These are phyloP conservation scores for Parauchenoglanis punctatus DNA, from an alignment of 2,797 vertebrate genomes.

Conservation along the genomic window DNA sequence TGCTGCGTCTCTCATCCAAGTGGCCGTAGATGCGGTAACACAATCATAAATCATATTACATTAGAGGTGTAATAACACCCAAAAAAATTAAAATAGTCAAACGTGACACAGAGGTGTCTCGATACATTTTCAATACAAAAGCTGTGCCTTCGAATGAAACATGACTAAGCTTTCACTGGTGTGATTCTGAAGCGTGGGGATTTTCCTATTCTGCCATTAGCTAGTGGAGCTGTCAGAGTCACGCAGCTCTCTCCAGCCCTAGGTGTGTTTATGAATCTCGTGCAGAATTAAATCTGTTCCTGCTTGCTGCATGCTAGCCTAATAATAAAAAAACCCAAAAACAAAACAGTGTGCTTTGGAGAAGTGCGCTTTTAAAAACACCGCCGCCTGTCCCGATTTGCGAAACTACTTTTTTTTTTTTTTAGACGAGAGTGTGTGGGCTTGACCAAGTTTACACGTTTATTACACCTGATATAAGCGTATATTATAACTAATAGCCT, in stretches of 20 bases:
- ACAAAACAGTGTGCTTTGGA: neutral
- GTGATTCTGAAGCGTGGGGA: neutral
- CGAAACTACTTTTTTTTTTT: neutral
- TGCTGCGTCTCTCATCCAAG: constrained; percentile 26
- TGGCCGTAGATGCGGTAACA: neutral
- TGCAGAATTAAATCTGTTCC: neutral
- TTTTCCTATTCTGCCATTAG: neutral
- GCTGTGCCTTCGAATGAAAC: neutral
- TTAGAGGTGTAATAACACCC: too few relatives aligned
- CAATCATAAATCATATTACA: neutral
- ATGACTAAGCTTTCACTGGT: neutral
- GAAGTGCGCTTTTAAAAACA: neutral
- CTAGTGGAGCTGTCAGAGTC: neutral
- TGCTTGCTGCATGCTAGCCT: neutral
- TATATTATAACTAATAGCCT: neutral
- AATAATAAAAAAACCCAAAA: neutral
- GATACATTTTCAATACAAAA: neutral
- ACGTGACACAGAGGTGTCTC: neutral
- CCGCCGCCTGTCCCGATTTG: neutral
- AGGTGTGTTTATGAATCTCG: neutral
- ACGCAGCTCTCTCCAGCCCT: neutral
- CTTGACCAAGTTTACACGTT: neutral
- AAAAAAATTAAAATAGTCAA: neutral
- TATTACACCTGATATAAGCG: neutral
- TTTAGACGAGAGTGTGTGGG: neutral